A percentile compares a stretch with the other conserved stretches of the same genome.
Evolutionary conservation across 2,113 vertebrate species (phyloP).

Genomic region (Chaenocephalus aceratus): DNA sequence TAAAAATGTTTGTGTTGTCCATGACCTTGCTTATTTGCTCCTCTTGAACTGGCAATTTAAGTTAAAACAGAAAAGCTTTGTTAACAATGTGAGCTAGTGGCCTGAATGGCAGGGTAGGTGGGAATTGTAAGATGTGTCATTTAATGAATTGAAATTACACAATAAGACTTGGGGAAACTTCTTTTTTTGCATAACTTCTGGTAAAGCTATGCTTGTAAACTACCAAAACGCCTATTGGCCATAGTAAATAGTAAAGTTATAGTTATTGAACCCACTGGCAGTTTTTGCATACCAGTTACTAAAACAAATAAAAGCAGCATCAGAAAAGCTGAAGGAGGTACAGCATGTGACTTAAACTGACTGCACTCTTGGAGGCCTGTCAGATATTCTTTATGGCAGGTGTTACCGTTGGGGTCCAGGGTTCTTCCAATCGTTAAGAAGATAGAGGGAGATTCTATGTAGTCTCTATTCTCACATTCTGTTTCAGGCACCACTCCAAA

Average conservation of each 20-base stretch:
- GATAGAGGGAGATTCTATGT: slow-evolving; percentile 65
- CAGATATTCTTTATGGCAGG: slow-evolving; percentile 48
- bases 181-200: no score
- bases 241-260: neutral
- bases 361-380: slow-evolving; percentile 35
- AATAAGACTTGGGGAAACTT: no score
- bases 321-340: slow-evolving; percentile 42
- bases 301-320: slow-evolving; percentile 15
- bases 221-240: neutral
- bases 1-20: neutral
- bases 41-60: neutral
- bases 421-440: slow-evolving; percentile 61
- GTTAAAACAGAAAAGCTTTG: slow-evolving; percentile 2
- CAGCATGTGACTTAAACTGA: slow-evolving; percentile 45
- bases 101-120: neutral
- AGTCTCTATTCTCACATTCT: slow-evolving; percentile 64
- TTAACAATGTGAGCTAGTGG: slow-evolving; percentile 16
- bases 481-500: slow-evolving; percentile 29
- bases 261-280: slow-evolving; percentile 10
- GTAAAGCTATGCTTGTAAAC: no score
- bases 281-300: slow-evolving; percentile 10
- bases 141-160: neutral
- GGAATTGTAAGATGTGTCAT: slow-evolving; percentile 5
- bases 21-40: neutral
- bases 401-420: slow-evolving; percentile 51